A percentile compares a stretch with the other conserved stretches of the same genome.
Conservation (phyloP, 2,888 invertebrate species). For the Acrobeloides nanus region DNA sequence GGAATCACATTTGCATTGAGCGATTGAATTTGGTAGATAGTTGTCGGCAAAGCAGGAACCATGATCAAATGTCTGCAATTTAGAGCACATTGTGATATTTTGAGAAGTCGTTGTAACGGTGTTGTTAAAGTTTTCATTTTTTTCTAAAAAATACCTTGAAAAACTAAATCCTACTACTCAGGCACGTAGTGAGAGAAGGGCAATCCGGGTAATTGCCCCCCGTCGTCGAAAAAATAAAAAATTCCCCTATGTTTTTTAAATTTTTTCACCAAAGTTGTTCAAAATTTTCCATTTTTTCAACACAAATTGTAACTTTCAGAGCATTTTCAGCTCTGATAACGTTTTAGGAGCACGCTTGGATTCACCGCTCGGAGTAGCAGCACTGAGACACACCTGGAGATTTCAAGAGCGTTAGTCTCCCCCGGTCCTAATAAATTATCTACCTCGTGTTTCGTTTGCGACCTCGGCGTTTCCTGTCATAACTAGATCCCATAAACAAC, state of each 20-base stretch:
- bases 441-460: slow-evolving; percentile 1
- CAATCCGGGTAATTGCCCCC: too few relatives aligned
- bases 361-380: too few relatives aligned
- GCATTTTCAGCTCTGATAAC: too few relatives aligned
- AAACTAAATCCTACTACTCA: neutral
- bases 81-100: neutral
- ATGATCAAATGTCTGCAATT: neutral
- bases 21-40: neutral
- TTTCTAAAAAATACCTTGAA: neutral
- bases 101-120: neutral
- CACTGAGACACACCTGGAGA: too few relatives aligned
- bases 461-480: neutral
- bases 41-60: neutral
- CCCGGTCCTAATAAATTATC: neutral
- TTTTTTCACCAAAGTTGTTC: too few relatives aligned
- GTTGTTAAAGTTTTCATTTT: neutral
- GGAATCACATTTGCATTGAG: neutral
- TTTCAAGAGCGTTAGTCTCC: too few relatives aligned
- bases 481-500: slow-evolving; percentile 1
- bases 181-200: too few relatives aligned
- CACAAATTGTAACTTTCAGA: too few relatives aligned
- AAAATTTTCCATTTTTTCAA: too few relatives aligned
- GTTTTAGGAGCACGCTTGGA: too few relatives aligned
- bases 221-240: too few relatives aligned
- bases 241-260: too few relatives aligned